Evolutionary conservation across 1,140 invertebrate genomes (phyloP).

Genomic region (Dysdera silvatica): DNA sequence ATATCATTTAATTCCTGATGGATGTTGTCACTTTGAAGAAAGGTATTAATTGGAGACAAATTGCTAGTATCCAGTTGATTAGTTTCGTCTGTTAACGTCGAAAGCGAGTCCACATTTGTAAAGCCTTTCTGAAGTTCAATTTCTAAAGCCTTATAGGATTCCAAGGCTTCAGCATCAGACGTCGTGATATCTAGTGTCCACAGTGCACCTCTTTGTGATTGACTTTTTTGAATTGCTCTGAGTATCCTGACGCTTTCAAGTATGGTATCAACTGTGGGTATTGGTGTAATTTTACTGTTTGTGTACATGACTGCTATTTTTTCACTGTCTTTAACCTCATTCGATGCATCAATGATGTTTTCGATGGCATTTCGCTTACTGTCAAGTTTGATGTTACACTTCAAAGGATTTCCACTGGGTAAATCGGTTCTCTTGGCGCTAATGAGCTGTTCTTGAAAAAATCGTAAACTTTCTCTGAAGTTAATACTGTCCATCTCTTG

Average conservation of each 20-base stretch:
- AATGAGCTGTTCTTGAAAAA: conserved; percentile 19
- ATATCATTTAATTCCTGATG: no score
- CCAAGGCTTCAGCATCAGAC: background rate
- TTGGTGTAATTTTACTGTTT: conserved; percentile 1
- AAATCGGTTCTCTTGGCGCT: background rate
- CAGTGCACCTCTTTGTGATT: conserved; percentile 4
- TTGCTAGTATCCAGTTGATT: no score
- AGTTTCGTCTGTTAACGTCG: no score
- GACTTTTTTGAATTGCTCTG: conserved; percentile 21
- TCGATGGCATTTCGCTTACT: background rate
- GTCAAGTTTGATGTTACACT: background rate
- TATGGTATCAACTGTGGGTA: conserved; percentile 19
- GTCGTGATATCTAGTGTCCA: conserved; percentile 2
- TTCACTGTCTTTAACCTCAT: background rate
- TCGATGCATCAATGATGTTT: background rate
- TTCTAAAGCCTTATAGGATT: no score
- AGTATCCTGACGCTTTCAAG: conserved; percentile 20
- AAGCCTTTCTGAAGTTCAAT: no score
- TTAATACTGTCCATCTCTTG: conserved; percentile 12
- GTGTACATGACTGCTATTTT: no score
- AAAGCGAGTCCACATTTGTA: no score
- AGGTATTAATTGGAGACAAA: no score
- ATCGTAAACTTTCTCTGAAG: conserved; percentile 10
- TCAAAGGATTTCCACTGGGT: background rate
- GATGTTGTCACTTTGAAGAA: no score